Evolutionary conservation across 1,140 invertebrate genomes (phyloP).

Genomic region (Zaprionus ghesquierei): DNA sequence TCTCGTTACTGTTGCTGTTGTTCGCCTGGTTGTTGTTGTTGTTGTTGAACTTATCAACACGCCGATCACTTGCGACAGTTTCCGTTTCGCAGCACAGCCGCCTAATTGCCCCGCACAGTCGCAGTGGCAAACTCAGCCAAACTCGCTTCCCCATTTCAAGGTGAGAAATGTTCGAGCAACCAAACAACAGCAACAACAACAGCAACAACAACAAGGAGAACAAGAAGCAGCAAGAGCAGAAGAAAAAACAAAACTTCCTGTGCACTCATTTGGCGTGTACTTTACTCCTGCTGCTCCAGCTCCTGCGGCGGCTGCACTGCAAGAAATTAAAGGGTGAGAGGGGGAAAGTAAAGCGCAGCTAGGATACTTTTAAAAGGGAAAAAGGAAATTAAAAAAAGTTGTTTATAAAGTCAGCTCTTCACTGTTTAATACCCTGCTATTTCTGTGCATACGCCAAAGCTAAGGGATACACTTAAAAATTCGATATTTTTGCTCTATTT

Average conservation of each 20-base stretch:
- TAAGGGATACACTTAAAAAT: too few species aligned
- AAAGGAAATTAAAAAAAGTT: background rate
- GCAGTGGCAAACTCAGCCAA: background rate
- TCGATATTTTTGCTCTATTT: too few species aligned
- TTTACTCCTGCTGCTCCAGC: slow-evolving; percentile 45
- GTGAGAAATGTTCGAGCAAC: slow-evolving; percentile 60
- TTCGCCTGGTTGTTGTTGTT: slow-evolving; percentile 22
- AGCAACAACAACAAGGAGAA: background rate
- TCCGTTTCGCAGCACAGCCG: slow-evolving; percentile 65
- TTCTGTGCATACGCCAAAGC: too few species aligned
- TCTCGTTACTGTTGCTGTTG: slow-evolving; percentile 23
- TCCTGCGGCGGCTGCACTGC: slow-evolving; percentile 24
- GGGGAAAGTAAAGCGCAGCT: background rate
- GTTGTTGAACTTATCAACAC: slow-evolving; percentile 73
- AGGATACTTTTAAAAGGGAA: too few species aligned
- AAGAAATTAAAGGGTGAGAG: background rate
- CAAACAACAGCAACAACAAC: slow-evolving; percentile 1
- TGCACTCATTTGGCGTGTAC: slow-evolving; percentile 71
- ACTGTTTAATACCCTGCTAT: too few species aligned
- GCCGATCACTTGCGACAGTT: slow-evolving; percentile 78
- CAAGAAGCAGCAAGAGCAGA: background rate
- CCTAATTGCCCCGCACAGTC: slow-evolving; percentile 73
- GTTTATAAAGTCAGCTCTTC: background rate
- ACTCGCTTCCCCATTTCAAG: slow-evolving; percentile 56
- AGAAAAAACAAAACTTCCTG: slow-evolving; percentile 63